phyloP scores from a whole-genome alignment of 2,113 vertebrate species.

The Pelmatolapia mariae region DNA sequence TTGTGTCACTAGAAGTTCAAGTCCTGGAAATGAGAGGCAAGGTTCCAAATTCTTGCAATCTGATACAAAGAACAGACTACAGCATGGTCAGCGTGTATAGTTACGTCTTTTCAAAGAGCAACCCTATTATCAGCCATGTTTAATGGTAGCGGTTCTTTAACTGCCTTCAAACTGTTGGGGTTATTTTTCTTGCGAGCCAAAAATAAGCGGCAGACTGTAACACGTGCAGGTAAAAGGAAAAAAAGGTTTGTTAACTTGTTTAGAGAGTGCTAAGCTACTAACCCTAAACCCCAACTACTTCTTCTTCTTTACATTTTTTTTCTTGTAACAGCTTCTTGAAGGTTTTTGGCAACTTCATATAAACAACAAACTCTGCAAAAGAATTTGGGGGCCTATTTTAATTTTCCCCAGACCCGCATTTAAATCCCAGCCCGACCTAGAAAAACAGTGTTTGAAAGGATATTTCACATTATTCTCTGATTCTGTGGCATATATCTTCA shows the following conservation, averaged over 20 bases:
- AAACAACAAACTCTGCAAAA: slow-evolving; percentile 22
- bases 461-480: slow-evolving; percentile 36
- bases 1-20: slow-evolving; percentile 21
- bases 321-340: not conserved
- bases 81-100: slow-evolving; percentile 9
- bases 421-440: slow-evolving; percentile 21
- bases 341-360: not conserved
- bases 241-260: not conserved
- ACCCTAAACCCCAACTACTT: not conserved
- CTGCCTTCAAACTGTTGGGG: not conserved
- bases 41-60: slow-evolving; percentile 19
- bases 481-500: slow-evolving; percentile 46
- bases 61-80: slow-evolving; percentile 12
- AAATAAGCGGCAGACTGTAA: not conserved
- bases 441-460: slow-evolving; percentile 31
- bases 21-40: slow-evolving; percentile 12
- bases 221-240: not conserved
- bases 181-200: not conserved
- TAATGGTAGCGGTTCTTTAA: not conserved
- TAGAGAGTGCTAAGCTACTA: not conserved
- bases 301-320: not conserved
- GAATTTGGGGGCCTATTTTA: slow-evolving; percentile 4
- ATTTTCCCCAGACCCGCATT: slow-evolving; percentile 28
- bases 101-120: slow-evolving; percentile 20
- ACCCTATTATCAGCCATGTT: slow-evolving; percentile 28